These are phyloP conservation scores for Diadumene lineata DNA, from an alignment of 92 coral and sea anemone species.

Conservation along the genomic window DNA sequence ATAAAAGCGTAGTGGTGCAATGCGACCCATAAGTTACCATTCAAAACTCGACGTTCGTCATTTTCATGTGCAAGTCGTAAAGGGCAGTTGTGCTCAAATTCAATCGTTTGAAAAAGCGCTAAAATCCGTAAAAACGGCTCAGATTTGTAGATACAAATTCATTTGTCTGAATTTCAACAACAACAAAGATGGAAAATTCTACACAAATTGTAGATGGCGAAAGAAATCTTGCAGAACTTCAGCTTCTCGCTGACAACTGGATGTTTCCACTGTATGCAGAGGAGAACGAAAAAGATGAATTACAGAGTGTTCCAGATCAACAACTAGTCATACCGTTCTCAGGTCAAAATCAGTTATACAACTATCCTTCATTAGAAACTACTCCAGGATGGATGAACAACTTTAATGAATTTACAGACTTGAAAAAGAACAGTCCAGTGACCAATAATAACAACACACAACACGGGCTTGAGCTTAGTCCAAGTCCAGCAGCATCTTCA, in stretches of 20 bases:
- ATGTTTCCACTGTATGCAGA: not conserved
- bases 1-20: constrained; percentile 46
- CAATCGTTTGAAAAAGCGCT: not conserved
- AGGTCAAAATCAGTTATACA: not conserved
- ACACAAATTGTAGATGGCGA: not conserved
- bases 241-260: constrained; percentile 14
- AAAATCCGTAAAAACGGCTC: not conserved
- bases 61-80: not conserved
- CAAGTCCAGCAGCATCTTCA: constrained; percentile 40
- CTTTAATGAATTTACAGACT: not conserved
- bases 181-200: not conserved
- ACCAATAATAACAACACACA: not conserved
- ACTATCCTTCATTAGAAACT: constrained; percentile 2
- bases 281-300: not conserved
- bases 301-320: constrained; percentile 24
- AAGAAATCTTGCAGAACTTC: not conserved
- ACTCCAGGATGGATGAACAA: constrained; percentile 30
- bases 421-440: not conserved
- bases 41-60: not conserved
- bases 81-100: not conserved
- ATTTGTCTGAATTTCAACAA: not conserved
- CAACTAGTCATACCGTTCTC: no score
- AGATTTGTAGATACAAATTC: not conserved
- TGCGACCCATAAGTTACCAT: constrained; percentile 5
- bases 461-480: not conserved